Conservation (phyloP, 2,797 vertebrate genomes). For the Sparidentex hasta region DNA sequence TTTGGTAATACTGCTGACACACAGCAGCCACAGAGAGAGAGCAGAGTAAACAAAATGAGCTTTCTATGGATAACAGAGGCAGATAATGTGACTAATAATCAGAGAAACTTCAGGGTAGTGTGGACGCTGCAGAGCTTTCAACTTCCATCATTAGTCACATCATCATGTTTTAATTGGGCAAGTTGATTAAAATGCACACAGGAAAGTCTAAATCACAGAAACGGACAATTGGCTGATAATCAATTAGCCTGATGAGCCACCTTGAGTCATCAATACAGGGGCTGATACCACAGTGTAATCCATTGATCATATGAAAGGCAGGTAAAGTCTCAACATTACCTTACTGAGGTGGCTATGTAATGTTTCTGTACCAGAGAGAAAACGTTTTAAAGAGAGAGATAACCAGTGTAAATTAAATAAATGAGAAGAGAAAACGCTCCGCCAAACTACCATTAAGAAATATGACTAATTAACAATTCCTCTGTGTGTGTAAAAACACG, state of each 20-base stretch:
- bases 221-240: background rate
- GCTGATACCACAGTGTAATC: background rate
- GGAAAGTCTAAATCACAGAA: background rate
- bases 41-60: background rate
- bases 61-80: no score
- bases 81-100: background rate
- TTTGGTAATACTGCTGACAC: background rate
- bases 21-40: background rate
- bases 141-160: background rate
- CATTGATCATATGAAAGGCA: background rate
- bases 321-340: background rate
- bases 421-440: no score
- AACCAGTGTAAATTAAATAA: background rate
- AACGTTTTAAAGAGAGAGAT: background rate
- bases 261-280: background rate
- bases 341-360: background rate
- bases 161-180: background rate
- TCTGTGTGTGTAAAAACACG: background rate
- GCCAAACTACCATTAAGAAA: slow-evolving; percentile 6
- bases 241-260: background rate
- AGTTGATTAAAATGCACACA: background rate
- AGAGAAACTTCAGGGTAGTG: background rate
- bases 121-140: background rate
- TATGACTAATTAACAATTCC: background rate
- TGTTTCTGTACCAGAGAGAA: background rate